phyloP scores from a whole-genome alignment of 2,797 vertebrate species.

The Kryptolebias ocellatus region DNA sequence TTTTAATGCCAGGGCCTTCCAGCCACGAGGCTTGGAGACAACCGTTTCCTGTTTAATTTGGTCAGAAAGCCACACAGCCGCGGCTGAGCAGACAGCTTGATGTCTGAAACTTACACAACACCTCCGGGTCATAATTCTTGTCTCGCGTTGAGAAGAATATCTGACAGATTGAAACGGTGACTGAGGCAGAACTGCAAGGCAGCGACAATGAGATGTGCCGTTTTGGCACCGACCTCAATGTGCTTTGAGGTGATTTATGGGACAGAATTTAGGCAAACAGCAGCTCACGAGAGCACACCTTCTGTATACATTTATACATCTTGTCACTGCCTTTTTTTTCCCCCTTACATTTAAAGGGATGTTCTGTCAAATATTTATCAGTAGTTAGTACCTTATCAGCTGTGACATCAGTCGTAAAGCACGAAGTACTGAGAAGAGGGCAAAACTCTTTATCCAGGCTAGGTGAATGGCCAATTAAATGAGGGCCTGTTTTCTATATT shows the following conservation, averaged over 20 bases:
- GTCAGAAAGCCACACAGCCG: conserved; percentile 40
- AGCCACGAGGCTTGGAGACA: conserved; percentile 34
- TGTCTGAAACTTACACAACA: conserved; percentile 62
- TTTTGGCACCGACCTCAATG: conserved; percentile 11
- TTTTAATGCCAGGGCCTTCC: conserved; percentile 43
- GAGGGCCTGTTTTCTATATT: too few relatives aligned
- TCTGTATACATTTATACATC: conserved; percentile 15
- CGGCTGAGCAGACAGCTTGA: conserved; percentile 63
- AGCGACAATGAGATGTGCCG: conserved; percentile 40
- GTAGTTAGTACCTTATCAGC: too few relatives aligned
- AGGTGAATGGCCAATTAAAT: too few relatives aligned
- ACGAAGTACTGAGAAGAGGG: too few relatives aligned
- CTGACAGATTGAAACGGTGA: conserved; percentile 60
- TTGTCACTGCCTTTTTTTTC: background rate
- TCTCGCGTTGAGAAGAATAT: conserved; percentile 60
- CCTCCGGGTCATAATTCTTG: conserved; percentile 63
- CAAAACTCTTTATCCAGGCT: too few relatives aligned
- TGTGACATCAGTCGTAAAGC: too few relatives aligned
- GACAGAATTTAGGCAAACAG: conserved; percentile 29
- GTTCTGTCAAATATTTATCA: too few relatives aligned
- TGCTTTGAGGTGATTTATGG: conserved; percentile 61
- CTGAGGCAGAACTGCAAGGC: conserved; percentile 41
- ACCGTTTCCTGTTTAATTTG: conserved; percentile 64
- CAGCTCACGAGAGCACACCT: conserved; percentile 3
- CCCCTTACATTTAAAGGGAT: too few relatives aligned